These are phyloP conservation scores for Phoxinus dragarum DNA, from an alignment of 2,797 vertebrate genomes.

Conservation along the genomic window DNA sequence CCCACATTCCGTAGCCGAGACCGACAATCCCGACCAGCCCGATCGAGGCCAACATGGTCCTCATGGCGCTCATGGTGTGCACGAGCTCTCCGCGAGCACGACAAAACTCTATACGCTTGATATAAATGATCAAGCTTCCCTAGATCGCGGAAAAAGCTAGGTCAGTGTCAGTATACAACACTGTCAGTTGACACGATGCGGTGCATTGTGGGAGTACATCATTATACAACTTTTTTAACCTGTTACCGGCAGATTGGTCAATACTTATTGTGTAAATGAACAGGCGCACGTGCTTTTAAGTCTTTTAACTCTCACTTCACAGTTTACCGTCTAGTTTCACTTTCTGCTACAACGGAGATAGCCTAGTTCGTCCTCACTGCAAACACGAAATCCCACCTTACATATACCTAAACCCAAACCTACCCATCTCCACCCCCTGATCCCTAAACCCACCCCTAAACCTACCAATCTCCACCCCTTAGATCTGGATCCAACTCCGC, in stretches of 20 bases:
- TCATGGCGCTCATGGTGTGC: slow-evolving; percentile 57
- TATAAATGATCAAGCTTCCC: not conserved
- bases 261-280: not conserved
- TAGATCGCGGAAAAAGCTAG: not conserved
- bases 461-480: too few relatives aligned
- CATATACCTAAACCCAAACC: too few relatives aligned
- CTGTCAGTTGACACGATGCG: slow-evolving; percentile 14
- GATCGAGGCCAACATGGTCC: slow-evolving; percentile 35
- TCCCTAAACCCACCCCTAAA: too few relatives aligned
- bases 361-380: too few relatives aligned
- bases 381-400: too few relatives aligned
- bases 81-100: not conserved
- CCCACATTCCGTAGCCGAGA: slow-evolving; percentile 66
- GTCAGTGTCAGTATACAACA: not conserved
- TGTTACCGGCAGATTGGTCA: not conserved
- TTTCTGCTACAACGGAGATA: not conserved
- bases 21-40: slow-evolving; percentile 33
- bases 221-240: slow-evolving; percentile 29
- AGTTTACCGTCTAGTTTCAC: not conserved
- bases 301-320: not conserved
- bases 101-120: not conserved
- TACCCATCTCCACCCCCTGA: too few relatives aligned
- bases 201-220: slow-evolving; percentile 49
- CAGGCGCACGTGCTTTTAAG: not conserved
- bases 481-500: too few relatives aligned